Evolutionary conservation across 2,113 vertebrate genomes (phyloP).

Genomic region (Oreochromis aureus): DNA sequence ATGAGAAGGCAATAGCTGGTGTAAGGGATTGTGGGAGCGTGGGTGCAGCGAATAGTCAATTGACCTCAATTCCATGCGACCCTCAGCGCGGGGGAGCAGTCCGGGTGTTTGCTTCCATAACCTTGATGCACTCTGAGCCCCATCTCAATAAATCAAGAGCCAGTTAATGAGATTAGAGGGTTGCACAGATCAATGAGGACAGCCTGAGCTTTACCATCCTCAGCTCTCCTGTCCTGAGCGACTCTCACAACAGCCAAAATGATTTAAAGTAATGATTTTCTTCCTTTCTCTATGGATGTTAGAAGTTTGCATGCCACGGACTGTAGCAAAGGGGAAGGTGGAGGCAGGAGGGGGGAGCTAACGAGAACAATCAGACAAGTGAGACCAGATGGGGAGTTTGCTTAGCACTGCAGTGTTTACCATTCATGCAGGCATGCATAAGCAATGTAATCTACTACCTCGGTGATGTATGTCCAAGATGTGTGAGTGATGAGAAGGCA

Average conservation of each 20-base stretch:
- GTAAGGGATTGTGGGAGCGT: conserved; percentile 36
- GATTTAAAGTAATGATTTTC: conserved; percentile 62
- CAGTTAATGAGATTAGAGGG: conserved; percentile 73
- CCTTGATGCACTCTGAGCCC: conserved; percentile 46
- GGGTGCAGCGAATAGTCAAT: conserved; percentile 52
- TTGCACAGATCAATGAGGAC: conserved; percentile 59
- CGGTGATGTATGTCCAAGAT: conserved; percentile 24
- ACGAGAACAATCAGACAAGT: neutral
- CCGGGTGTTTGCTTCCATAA: conserved; percentile 51
- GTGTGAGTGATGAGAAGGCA: conserved; percentile 9
- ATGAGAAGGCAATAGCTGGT: conserved; percentile 39
- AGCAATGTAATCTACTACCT: conserved; percentile 37
- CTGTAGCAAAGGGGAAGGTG: neutral
- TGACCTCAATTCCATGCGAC: conserved; percentile 64
- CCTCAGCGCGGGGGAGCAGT: neutral
- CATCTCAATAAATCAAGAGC: conserved; percentile 68
- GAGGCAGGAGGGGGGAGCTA: neutral
- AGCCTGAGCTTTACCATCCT: conserved; percentile 37
- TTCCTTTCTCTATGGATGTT: neutral
- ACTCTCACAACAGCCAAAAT: conserved; percentile 42
- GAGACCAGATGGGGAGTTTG: conserved; percentile 12
- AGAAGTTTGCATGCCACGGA: conserved; percentile 22
- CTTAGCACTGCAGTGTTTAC: conserved; percentile 31
- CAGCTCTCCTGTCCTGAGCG: conserved; percentile 28
- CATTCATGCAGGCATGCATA: conserved; percentile 33